A percentile compares a stretch with the other conserved stretches of the same genome.
phyloP scores from a whole-genome alignment of 1,140 invertebrate species.

The Pollicipes pollicipes region DNA sequence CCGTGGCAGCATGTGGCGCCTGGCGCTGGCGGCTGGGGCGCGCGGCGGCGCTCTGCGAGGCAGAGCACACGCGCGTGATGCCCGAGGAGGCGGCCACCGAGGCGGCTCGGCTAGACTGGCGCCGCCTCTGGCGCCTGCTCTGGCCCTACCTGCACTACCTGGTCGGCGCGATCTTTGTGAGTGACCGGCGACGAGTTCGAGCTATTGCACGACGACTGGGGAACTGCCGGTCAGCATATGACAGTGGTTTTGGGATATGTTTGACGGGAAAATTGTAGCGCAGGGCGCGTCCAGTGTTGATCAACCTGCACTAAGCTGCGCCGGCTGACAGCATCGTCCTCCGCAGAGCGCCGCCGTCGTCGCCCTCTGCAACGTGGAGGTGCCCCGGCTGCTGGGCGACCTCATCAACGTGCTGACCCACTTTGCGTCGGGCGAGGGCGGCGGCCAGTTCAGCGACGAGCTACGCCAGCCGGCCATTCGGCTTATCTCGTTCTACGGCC shows the following conservation, averaged over 20 bases:
- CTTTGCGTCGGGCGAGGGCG: conserved; percentile 26
- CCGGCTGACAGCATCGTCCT: conserved; percentile 3
- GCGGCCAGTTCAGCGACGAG: conserved; percentile 38
- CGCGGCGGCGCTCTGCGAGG: too few species aligned
- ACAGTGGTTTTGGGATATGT: too few species aligned
- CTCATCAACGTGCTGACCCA: conserved; percentile 53
- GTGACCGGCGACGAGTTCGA: conserved; percentile 9
- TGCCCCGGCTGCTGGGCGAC: conserved; percentile 51
- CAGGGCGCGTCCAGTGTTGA: background rate
- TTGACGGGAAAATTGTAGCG: background rate
- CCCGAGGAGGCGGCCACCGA: background rate
- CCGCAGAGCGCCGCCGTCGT: conserved; percentile 57
- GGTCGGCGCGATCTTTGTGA: conserved; percentile 30
- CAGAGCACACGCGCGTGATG: background rate
- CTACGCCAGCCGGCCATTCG: conserved; percentile 45
- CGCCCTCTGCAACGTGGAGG: conserved; percentile 60
- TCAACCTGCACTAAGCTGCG: background rate
- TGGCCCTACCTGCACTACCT: conserved; percentile 29
- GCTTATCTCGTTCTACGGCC: conserved; percentile 41
- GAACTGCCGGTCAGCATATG: too few species aligned
- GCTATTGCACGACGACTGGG: background rate
- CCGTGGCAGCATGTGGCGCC: too few species aligned
- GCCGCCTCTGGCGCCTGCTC: conserved; percentile 28
- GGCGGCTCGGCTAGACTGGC: conserved; percentile 27
- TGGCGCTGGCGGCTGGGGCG: too few species aligned